Percentiles rank a stretch among this genome's conserved stretches.
Evolutionary conservation across 2,888 invertebrate genomes (phyloP).

Genomic region (Ceramica pisi): DNA sequence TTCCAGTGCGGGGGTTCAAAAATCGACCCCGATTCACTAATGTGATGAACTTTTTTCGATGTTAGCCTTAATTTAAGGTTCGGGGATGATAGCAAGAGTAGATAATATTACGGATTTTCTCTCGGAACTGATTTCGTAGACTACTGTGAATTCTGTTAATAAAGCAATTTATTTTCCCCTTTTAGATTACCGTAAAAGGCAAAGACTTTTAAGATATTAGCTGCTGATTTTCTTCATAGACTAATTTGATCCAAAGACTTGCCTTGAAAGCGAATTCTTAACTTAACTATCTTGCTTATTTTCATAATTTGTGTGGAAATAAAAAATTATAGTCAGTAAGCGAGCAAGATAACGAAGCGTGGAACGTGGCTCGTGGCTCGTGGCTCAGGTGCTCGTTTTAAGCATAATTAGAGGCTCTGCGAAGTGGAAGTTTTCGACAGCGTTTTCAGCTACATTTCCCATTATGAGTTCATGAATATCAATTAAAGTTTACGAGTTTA

Average conservation of each 20-base stretch:
- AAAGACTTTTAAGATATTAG: slow-evolving; percentile 30
- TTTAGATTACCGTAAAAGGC: slow-evolving; percentile 27
- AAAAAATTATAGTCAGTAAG: slow-evolving; percentile 52
- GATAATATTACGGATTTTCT: slow-evolving; percentile 53
- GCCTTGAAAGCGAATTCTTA: slow-evolving; percentile 36
- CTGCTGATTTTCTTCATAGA: slow-evolving; percentile 32
- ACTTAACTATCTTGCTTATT: slow-evolving; percentile 50
- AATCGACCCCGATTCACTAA: slow-evolving; percentile 56
- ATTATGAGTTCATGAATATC: slow-evolving; percentile 84
- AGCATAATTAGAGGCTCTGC: slow-evolving; percentile 73
- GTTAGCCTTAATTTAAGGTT: slow-evolving; percentile 53
- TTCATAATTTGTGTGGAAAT: slow-evolving; percentile 56
- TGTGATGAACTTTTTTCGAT: slow-evolving; percentile 62
- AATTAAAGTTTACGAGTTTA: slow-evolving; percentile 85
- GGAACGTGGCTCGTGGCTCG: slow-evolving; percentile 39
- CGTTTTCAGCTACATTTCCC: slow-evolving; percentile 73
- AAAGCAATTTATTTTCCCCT: slow-evolving; percentile 47
- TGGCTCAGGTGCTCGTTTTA: slow-evolving; percentile 68
- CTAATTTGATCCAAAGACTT: slow-evolving; percentile 27
- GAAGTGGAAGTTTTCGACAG: slow-evolving; percentile 72
- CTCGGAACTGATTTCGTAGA: slow-evolving; percentile 29
- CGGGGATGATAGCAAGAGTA: slow-evolving; percentile 19
- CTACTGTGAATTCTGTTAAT: slow-evolving; percentile 35
- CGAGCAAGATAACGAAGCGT: slow-evolving; percentile 55
- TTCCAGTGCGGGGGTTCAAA: slow-evolving; percentile 48